Base-by-base conservation (phyloP, 2,888 invertebrate species). In the Catocala sponsa region DNA sequence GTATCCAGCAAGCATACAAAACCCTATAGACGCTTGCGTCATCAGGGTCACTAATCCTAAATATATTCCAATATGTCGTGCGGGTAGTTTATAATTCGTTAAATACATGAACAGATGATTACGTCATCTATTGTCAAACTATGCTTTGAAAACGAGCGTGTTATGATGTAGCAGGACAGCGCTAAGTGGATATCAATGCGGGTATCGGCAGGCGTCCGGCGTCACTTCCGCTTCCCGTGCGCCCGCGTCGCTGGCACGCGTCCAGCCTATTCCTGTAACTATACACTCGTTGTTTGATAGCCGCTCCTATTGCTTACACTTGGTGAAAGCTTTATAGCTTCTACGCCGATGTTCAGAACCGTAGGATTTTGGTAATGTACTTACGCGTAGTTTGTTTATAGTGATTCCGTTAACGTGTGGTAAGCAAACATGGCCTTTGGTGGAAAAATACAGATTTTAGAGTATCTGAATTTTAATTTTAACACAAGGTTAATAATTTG, bases 221-320 rank as follows among this genome's bases (percentile, higher is more conserved):
- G 88, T 87, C 89, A 89, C 79, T 80, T 90, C 89, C 90, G 86
- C 69, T 86, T 86, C 84, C 87, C 69, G 62, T 80, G 79, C 73
- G 81, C 80, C 71, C 67, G 77, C 75, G 77, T 76, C 70, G 63
- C 60, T 88, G 89, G 89, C 84, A 55, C 74, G 60, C 65, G 63
- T 82, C 90, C 90, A 89, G 80, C 78, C 83, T 87, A 88, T 88
- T 87, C 83, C 82, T 78, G 85, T 72, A 74, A 66, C 63, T 65
- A 63, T 62, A 63, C 48, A 64, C 61, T 55, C 25, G 50, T 35
- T 50, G 43, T 51, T 60, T 64, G 60, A 68, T 71, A 65, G 56
- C 56, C 55, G 59, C n/a, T 38, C 42, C 9, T 58, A 63, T 55
- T 61, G 63, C 63, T 57, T 42, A 55, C 15, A 43, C 47, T 50